Evolutionary conservation across 2,797 vertebrate species (phyloP).

Genomic region (Mormyrops attenuatus): DNA sequence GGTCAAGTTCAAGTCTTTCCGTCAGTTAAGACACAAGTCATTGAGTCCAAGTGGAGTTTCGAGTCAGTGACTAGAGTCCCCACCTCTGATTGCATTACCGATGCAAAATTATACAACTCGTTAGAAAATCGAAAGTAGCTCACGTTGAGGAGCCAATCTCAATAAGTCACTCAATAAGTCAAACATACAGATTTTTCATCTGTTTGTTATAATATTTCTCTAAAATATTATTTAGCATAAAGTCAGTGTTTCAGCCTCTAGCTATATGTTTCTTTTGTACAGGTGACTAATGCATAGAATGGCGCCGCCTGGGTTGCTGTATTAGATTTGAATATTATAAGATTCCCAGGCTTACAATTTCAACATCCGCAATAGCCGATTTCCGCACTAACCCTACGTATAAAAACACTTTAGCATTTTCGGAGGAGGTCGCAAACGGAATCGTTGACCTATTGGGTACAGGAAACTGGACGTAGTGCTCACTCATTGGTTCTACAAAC

Average conservation of each 20-base stretch:
- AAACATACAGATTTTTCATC: background rate
- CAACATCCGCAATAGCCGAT: background rate
- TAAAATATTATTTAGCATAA: background rate
- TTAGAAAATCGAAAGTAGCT: background rate
- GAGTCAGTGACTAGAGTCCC: background rate
- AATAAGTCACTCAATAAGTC: background rate
- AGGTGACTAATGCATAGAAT: background rate
- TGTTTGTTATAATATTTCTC: background rate
- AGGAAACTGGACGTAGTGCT: background rate
- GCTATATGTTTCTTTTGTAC: background rate
- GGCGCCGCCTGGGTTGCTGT: background rate
- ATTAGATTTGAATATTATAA: background rate
- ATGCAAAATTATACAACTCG: background rate
- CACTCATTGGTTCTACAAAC: constrained; percentile 32
- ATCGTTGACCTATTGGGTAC: background rate
- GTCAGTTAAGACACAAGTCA: background rate
- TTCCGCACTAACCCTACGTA: background rate
- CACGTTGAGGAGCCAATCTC: background rate
- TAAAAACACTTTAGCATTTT: background rate
- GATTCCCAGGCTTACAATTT: background rate
- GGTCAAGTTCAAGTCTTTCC: background rate
- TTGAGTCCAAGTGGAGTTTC: background rate
- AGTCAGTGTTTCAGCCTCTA: background rate
- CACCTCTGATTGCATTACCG: no score
- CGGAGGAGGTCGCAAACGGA: background rate